phyloP scores from a whole-genome alignment of 2,888 invertebrate species.

The Drosophila multiciliata region DNA sequence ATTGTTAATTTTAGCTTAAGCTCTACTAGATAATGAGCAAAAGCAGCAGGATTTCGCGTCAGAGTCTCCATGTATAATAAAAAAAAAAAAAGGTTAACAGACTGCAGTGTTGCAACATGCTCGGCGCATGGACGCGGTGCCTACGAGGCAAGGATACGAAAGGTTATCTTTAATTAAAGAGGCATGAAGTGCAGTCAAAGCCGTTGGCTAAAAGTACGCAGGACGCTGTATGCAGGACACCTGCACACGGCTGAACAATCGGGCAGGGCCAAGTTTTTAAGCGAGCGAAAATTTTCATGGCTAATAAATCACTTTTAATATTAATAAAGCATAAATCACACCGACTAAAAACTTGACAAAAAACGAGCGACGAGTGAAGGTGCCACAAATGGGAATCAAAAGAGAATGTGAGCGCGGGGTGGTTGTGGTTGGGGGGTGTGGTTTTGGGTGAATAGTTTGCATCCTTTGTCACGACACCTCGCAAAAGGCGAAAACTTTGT shows the following conservation, averaged over 20 bases:
- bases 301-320: constrained; percentile 83
- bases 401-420: not conserved
- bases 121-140: not conserved
- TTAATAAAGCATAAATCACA: constrained; percentile 83
- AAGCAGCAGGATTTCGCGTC: constrained; percentile 20
- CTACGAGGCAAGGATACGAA: not conserved
- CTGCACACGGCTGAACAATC: constrained; percentile 18
- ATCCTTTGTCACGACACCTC: constrained; percentile 28
- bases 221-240: constrained; percentile 25
- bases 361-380: constrained; percentile 13
- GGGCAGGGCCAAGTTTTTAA: constrained; percentile 50
- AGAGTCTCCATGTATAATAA: not conserved
- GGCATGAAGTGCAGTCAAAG: constrained; percentile 52
- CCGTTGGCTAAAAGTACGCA: constrained; percentile 10
- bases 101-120: constrained; percentile 23
- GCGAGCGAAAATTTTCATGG: constrained; percentile 61
- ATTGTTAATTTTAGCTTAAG: constrained; percentile 77
- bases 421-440: not conserved
- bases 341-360: constrained; percentile 62
- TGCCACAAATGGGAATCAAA: not conserved
- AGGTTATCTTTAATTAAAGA: constrained; percentile 65
- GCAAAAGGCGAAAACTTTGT: constrained; percentile 20
- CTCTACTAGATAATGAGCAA: constrained; percentile 69
- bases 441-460: constrained; percentile 16
- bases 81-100: not conserved